Evolutionary conservation across 2,113 vertebrate genomes (phyloP).

Genomic region (Rhinolophus ferrumequinum): DNA sequence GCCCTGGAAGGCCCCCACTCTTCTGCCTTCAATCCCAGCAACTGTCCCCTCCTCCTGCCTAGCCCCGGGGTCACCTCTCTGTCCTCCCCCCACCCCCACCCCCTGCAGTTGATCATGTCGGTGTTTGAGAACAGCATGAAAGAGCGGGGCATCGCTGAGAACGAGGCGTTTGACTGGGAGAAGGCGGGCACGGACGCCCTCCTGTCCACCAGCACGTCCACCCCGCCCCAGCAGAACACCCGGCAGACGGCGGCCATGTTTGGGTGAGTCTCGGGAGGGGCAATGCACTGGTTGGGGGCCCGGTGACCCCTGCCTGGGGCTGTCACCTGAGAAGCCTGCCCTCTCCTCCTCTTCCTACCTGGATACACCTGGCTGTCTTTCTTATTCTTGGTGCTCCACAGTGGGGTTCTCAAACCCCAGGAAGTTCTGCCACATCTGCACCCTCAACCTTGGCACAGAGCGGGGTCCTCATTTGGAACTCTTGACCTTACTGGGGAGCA

Average conservation of each 20-base stretch:
- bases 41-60: slow-evolving; percentile 36
- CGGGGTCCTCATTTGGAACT: not conserved
- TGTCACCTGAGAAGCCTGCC: not conserved
- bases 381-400: not conserved
- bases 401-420: not conserved
- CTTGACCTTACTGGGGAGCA: not conserved
- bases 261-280: slow-evolving; percentile 88
- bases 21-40: not conserved
- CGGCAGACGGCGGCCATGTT: slow-evolving; percentile 97
- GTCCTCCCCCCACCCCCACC: slow-evolving; percentile 57
- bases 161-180: slow-evolving; percentile 99
- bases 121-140: slow-evolving; percentile 99
- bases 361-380: not conserved
- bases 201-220: slow-evolving; percentile 93
- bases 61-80: slow-evolving; percentile 71
- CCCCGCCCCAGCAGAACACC: slow-evolving; percentile 96
- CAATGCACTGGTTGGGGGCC: rapidly evolving
- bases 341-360: not conserved
- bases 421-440: not conserved
- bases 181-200: slow-evolving; percentile 93
- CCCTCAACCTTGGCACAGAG: not conserved
- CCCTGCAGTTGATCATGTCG: slow-evolving; percentile 95
- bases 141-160: slow-evolving; percentile 96
- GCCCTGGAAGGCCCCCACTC: slow-evolving; percentile 28
- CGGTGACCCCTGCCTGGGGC: not conserved